A percentile compares a stretch with the other conserved stretches of the same genome.
Conservation (phyloP, 2,888 invertebrate species). For the Slavum lentiscoides region DNA sequence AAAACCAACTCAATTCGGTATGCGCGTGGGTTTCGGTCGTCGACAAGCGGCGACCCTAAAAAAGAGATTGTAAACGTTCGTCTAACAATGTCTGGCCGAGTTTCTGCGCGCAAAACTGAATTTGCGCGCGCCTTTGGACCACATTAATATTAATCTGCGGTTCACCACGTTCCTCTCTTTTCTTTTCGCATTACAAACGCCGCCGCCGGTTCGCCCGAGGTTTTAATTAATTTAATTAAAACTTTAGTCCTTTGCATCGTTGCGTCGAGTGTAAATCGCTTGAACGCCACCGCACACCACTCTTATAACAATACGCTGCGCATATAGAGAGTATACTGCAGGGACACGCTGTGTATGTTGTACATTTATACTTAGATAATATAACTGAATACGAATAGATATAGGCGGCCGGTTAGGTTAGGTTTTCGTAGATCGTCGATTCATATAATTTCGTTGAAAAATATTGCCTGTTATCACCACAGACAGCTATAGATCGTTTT, state of each 20-base stretch:
- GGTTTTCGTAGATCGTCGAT: too few species aligned
- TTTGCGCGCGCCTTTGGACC: conserved; percentile 20
- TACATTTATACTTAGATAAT: too few species aligned
- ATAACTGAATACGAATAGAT: too few species aligned
- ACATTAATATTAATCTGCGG: conserved; percentile 39
- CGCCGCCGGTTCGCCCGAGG: conserved; percentile 6
- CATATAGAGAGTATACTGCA: too few species aligned
- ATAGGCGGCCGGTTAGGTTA: too few species aligned
- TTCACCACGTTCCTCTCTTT: conserved; percentile 12
- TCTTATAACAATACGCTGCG: not conserved
- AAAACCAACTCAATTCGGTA: too few species aligned
- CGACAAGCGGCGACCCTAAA: conserved; percentile 7
- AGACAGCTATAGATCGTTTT: too few species aligned
- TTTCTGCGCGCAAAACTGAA: not conserved
- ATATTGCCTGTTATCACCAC: too few species aligned
- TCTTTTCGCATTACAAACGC: not conserved
- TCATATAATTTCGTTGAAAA: too few species aligned
- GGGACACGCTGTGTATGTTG: too few species aligned
- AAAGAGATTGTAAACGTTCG: conserved; percentile 24
- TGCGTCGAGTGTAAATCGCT: conserved; percentile 23
- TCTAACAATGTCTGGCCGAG: not conserved
- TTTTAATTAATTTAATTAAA: conserved; percentile 47
- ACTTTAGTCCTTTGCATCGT: conserved; percentile 3
- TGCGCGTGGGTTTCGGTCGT: not conserved
- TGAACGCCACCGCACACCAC: not conserved